Conservation (phyloP, 2,113 vertebrate species). For the Steatornis caripensis region DNA sequence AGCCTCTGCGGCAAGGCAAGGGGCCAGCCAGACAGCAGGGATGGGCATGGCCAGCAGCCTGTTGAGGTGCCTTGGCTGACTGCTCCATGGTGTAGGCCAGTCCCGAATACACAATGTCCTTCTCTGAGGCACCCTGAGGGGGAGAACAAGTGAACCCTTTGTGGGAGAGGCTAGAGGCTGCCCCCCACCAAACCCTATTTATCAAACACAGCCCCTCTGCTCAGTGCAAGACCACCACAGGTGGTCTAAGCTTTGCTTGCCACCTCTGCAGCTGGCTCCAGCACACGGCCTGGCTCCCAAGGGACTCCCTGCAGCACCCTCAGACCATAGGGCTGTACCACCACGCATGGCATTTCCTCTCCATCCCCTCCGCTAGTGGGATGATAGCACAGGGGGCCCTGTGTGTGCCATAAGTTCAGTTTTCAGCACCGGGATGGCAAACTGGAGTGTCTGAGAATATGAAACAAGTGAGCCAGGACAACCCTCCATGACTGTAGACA, state of each 20-base stretch:
- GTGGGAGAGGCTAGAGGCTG: neutral
- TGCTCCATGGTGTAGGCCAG: neutral
- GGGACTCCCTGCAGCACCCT: neutral
- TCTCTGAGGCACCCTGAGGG: conserved; percentile 8
- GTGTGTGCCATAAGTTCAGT: neutral
- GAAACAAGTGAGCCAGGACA: neutral
- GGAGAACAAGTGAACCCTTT: neutral
- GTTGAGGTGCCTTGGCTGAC: neutral
- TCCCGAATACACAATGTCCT: neutral
- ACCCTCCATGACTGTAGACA: neutral
- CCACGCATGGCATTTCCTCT: neutral
- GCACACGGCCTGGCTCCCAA: neutral
- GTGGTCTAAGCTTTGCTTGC: neutral
- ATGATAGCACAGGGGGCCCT: no score
- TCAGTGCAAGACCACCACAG: neutral
- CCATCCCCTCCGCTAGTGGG: neutral
- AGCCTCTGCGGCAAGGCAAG: neutral
- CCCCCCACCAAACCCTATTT: neutral
- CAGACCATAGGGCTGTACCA: neutral
- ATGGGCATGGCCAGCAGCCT: neutral
- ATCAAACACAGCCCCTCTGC: neutral
- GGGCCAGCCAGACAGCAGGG: neutral
- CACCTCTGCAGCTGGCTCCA: neutral
- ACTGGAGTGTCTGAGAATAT: neutral
- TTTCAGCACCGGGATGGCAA: neutral